Evolutionary conservation across 2,797 vertebrate species (phyloP).

Genomic region (Catostomus latipinnis): DNA sequence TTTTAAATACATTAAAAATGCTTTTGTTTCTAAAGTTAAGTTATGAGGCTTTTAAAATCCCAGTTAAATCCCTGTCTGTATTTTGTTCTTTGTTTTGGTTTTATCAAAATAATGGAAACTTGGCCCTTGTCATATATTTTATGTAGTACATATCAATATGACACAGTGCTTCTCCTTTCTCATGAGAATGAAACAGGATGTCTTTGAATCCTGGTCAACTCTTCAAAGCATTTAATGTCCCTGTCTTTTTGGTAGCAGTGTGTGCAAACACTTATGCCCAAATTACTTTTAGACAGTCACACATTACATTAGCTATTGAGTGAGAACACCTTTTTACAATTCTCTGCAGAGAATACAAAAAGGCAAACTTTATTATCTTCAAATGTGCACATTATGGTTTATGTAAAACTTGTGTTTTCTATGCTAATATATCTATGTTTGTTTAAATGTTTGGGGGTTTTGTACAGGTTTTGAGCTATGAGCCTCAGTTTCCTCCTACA

Average conservation of each 20-base stretch:
- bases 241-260: neutral
- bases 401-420: neutral
- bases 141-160: constrained; percentile 30
- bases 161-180: neutral
- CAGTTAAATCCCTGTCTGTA: constrained; percentile 60
- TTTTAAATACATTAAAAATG: constrained; percentile 48
- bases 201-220: neutral
- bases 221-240: neutral
- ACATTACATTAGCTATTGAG: neutral
- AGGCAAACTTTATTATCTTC: neutral
- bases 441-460: neutral
- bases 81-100: constrained; percentile 61
- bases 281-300: neutral
- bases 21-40: constrained; percentile 63
- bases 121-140: constrained; percentile 32
- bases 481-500: constrained; percentile 37
- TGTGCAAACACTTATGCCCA: neutral
- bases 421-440: neutral
- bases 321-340: neutral
- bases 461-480: constrained; percentile 12
- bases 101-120: constrained; percentile 46
- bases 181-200: neutral
- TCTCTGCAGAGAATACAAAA: constrained; percentile 6
- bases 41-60: constrained; percentile 63
- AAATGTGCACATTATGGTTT: neutral